Conservation (phyloP, 2,888 invertebrate species). For the Polia nebulosa region DNA sequence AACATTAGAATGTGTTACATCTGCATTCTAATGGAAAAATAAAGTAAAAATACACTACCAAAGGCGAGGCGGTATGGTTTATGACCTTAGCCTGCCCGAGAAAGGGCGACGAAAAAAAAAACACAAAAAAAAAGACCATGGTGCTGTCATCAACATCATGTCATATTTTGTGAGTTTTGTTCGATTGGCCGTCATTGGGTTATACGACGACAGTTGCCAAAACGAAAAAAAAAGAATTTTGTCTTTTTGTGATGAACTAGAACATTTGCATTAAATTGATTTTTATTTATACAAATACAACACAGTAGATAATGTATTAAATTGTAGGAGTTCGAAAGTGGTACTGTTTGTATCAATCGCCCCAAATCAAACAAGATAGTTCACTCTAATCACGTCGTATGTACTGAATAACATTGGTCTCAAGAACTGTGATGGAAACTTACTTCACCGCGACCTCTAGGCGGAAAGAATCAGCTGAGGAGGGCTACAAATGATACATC, state of each 20-base stretch:
- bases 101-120: too few species aligned
- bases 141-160: constrained; percentile 60
- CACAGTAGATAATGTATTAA: constrained; percentile 64
- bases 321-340: constrained; percentile 51
- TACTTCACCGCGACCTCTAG: constrained; percentile 80
- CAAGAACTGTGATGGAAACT: constrained; percentile 87
- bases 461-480: constrained; percentile 84
- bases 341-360: constrained; percentile 59
- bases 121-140: too few species aligned
- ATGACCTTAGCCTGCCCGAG: too few species aligned
- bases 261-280: constrained; percentile 74
- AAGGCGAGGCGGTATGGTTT: too few species aligned
- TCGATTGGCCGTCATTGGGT: constrained; percentile 79
- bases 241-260: constrained; percentile 79
- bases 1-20: too few species aligned
- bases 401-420: constrained; percentile 77
- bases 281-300: constrained; percentile 60
- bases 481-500: constrained; percentile 87
- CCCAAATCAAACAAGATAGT: constrained; percentile 70
- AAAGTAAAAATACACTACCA: too few species aligned
- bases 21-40: too few species aligned
- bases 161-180: constrained; percentile 70
- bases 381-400: constrained; percentile 73
- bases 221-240: constrained; percentile 62
- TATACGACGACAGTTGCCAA: constrained; percentile 70